Base-by-base conservation (phyloP, 1,140 invertebrate species). In the Drosophila nebulosa region DNA sequence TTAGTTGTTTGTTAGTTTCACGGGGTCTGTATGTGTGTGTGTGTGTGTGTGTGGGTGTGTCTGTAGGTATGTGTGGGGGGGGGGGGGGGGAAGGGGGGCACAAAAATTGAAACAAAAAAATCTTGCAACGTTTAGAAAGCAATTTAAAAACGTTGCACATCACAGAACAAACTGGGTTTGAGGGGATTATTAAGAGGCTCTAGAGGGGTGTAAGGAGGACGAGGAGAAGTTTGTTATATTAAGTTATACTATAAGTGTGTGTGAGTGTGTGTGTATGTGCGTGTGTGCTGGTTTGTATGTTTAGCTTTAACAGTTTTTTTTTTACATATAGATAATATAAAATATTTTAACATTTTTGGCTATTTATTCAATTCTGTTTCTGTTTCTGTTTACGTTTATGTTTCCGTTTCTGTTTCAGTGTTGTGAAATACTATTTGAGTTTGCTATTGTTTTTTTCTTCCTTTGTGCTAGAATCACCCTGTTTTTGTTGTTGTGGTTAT, bases 111-210 rank as follows among this genome's bases (percentile, higher is more conserved):
- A 76, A 71, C 46, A 64, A 51, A 51, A 75, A 72, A 78, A 63
- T 51, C 66, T 83, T 81, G 84, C 79, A 88, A 68, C 68, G 71
- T 59, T 62, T 66, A 66, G 84, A 89, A 68, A 65, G 55, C 57
- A 73, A 69, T 53, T 24, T 26, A 69, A 53, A 52, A 66, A 53
- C 69, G 63, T 64, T 69, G 76, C 78, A 66, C 68, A 81, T 90
- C 86, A 90, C 86, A 90, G 86, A 90, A 90, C 86, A 86, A 90
- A 89, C 85, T 79, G 79, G 79, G 62, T 71, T 66, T 30, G 22
- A 12, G 39, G 39, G 16, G 9, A 16, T 46, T 9, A 3, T 18
- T 18, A 18, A 18, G 39, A 10, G 16, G 39, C 36, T 14, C 10
- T n/a, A 39, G 0, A 36, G 36, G n/a, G 36, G 2, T n/a, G n/a